These are phyloP conservation scores for Bembecia ichneumoniformis DNA, from an alignment of 2,888 invertebrate species.

Conservation along the genomic window DNA sequence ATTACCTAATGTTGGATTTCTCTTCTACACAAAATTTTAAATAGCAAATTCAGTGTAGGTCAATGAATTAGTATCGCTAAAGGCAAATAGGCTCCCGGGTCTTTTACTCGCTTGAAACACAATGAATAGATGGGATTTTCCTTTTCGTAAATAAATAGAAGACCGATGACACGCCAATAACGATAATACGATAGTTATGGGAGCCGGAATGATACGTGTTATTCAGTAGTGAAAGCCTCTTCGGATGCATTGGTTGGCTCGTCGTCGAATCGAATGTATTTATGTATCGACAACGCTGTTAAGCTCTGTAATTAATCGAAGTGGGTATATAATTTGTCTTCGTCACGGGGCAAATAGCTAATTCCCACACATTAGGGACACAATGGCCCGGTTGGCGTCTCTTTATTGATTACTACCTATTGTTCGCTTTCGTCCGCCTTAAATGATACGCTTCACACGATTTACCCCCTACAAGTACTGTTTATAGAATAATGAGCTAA, in stretches of 20 bases:
- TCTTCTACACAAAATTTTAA: too few species aligned
- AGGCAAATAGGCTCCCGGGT: too few species aligned
- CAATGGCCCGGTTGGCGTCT: slow-evolving; percentile 52
- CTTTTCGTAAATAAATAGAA: too few species aligned
- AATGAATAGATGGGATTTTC: too few species aligned
- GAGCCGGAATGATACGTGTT: not conserved
- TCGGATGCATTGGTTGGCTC: not conserved
- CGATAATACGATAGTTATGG: too few species aligned
- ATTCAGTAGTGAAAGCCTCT: not conserved
- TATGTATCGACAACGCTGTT: slow-evolving; percentile 51
- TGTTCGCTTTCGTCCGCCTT: slow-evolving; percentile 57
- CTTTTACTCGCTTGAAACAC: too few species aligned
- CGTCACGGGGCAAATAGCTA: slow-evolving; percentile 68
- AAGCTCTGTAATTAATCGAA: slow-evolving; percentile 67
- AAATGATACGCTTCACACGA: slow-evolving; percentile 61
- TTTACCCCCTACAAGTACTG: slow-evolving; percentile 21
- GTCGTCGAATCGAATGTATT: slow-evolving; percentile 6
- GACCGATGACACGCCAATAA: too few species aligned
- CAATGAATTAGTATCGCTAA: too few species aligned
- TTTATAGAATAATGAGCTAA: slow-evolving; percentile 25
- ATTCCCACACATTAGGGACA: slow-evolving; percentile 67
- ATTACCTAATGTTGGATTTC: too few species aligned
- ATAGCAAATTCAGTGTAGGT: too few species aligned
- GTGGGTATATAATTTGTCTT: slow-evolving; percentile 65
- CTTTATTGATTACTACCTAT: slow-evolving; percentile 68